Base-by-base conservation (phyloP, 1,140 invertebrate genomes). In the Wasmannia auropunctata region DNA sequence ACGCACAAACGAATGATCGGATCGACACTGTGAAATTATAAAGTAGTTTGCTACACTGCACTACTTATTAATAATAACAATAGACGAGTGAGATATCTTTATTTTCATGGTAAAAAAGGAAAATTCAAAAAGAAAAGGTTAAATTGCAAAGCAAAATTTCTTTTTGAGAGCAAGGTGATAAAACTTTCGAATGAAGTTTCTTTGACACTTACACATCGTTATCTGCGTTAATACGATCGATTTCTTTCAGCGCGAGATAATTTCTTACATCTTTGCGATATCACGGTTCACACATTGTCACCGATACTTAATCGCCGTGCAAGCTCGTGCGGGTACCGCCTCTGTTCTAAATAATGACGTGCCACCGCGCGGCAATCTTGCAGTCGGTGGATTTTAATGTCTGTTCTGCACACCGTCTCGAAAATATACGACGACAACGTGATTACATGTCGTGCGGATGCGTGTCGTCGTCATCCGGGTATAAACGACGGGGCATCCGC, bases 361-460 rank as follows among this genome's bases (percentile, higher is more conserved):
- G 88, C 88, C 88, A 74, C 88, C 79, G 69, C 34, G 58, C 58
- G 83, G 85, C 79, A 89, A 90, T 90, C 87, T 90, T 87, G 85
- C 79, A 90, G 79, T 77, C 63, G 88, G 88, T 89, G 74, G 85
- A 87, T 90, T 90, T 90, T 90, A 90, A 90, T 87, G 88, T 87
- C 86, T 43, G 67, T 77, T 72, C 62, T 75, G 28, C n/a, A 79
- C 60, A 46, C n/a, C 72, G 58, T 75, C 76, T 58, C 14, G 62
- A 72, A 77, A 70, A 89, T 90, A 75, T 89, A 89, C 85, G 85
- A 80, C 70, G 83, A 89, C 85, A 90, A 87, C 85, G 87, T 90
- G 88, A 90, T 90, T 90, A 90, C 88, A 89, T 65, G 85, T 89
- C 88, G 58, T 51, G 63, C 40, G 79, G 67, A 83, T 74, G 54